A percentile compares a stretch with the other conserved stretches of the same genome.
Conservation (phyloP, 2,113 vertebrate species). For the Myrmecobius fasciatus region DNA sequence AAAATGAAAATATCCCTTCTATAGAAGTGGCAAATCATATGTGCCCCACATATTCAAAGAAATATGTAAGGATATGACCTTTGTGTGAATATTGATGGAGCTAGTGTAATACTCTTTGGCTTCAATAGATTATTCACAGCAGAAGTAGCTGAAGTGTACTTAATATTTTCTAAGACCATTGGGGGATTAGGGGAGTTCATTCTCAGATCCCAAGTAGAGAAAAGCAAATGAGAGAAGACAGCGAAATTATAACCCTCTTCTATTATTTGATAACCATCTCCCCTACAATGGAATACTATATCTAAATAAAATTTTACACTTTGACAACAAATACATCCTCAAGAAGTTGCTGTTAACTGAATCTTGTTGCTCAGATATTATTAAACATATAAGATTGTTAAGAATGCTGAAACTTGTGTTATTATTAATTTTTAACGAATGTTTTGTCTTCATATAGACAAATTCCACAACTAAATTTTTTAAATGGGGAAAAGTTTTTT, state of each 20-base stretch:
- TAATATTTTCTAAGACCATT: constrained; percentile 73
- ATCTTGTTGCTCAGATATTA: constrained; percentile 78
- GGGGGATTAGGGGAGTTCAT: constrained; percentile 64
- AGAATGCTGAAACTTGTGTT: constrained; percentile 79
- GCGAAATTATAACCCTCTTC: constrained; percentile 65
- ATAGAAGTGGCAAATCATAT: constrained; percentile 79
- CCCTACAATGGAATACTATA: constrained; percentile 78
- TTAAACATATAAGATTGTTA: constrained; percentile 80
- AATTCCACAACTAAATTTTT: constrained; percentile 72
- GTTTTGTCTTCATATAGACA: constrained; percentile 72
- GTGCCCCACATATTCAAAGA: constrained; percentile 83
- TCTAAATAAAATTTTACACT: constrained; percentile 82
- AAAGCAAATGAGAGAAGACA: constrained; percentile 46
- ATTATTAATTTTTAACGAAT: constrained; percentile 79
- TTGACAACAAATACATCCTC: constrained; percentile 82
- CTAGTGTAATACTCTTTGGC: constrained; percentile 76
- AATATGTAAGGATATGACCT: constrained; percentile 80
- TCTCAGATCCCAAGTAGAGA: constrained; percentile 58
- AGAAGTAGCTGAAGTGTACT: constrained; percentile 81
- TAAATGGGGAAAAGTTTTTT: constrained; percentile 50
- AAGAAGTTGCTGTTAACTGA: constrained; percentile 79
- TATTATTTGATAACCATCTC: constrained; percentile 74
- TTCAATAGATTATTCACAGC: constrained; percentile 80
- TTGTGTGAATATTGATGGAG: constrained; percentile 81
- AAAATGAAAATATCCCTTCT: constrained; percentile 89